These are phyloP conservation scores for Cyanistes caeruleus DNA, from an alignment of 2,113 vertebrate species.

Conservation along the genomic window DNA sequence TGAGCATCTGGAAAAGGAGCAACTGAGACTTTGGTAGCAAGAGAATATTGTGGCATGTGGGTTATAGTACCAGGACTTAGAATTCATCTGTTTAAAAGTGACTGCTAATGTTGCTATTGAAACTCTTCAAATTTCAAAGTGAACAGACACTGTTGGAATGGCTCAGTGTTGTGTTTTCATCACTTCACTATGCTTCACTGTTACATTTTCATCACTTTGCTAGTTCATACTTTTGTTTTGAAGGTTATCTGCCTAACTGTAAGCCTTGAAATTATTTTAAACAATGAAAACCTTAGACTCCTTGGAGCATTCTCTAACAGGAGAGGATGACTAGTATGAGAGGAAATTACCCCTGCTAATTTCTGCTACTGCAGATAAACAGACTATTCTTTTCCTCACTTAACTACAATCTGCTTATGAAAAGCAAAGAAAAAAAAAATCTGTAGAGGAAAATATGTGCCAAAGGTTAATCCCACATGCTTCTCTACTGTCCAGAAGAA, in stretches of 20 bases:
- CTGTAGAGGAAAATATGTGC: background rate
- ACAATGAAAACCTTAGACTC: background rate
- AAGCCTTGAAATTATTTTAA: background rate
- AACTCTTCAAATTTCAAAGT: background rate
- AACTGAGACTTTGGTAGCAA: background rate
- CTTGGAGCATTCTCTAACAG: background rate
- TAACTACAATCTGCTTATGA: background rate
- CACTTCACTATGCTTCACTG: background rate
- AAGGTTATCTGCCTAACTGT: background rate
- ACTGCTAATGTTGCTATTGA: background rate
- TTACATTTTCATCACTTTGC: background rate
- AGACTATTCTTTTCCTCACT: background rate
- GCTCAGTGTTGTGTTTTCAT: background rate
- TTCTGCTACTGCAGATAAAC: background rate
- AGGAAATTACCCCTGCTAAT: background rate
- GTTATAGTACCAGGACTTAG: background rate
- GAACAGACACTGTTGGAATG: background rate
- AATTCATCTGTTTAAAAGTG: background rate
- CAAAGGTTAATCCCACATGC: background rate
- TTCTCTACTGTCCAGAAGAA: background rate
- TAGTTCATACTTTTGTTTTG: background rate
- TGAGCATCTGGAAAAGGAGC: background rate
- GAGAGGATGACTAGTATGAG: background rate
- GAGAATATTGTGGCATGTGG: background rate
- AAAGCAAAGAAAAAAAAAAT: background rate